phyloP scores from a whole-genome alignment of 2,113 vertebrate species.

The Ciconia boyciana region DNA sequence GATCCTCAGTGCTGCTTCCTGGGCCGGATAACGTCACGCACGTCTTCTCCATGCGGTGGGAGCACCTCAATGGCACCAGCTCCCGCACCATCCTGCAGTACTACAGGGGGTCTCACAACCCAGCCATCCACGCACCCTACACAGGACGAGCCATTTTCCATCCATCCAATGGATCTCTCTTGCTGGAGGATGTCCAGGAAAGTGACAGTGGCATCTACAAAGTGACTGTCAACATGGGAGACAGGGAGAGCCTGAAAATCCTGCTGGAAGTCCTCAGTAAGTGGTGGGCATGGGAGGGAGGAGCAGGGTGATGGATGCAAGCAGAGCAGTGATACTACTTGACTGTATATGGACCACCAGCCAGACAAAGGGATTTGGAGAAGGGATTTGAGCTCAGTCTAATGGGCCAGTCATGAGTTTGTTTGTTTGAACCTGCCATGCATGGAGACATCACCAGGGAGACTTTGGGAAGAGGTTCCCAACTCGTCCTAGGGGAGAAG shows the following conservation, averaged over 20 bases:
- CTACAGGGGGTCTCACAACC: accelerated
- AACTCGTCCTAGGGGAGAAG: not conserved
- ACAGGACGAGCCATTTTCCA: not conserved
- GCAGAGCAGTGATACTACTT: not conserved
- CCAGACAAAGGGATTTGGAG: not conserved
- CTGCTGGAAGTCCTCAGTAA: constrained; percentile 45
- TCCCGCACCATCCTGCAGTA: not conserved
- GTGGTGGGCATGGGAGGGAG: not conserved
- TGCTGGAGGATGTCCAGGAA: not conserved
- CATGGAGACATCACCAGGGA: not conserved
- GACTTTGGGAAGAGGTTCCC: not conserved
- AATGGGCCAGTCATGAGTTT: not conserved
- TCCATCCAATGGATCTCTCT: not conserved
- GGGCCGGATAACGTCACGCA: accelerated
- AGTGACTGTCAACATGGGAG: not conserved
- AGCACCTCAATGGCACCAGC: not conserved
- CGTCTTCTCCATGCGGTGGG: not conserved
- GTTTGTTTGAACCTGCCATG: accelerated
- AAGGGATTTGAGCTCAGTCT: not conserved
- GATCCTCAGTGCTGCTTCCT: not conserved
- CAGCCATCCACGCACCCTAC: accelerated
- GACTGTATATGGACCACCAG: accelerated
- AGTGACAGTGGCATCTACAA: constrained; percentile 36
- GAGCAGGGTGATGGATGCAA: accelerated
- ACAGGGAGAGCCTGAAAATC: not conserved